A percentile compares a stretch with the other conserved stretches of the same genome.
Conservation (phyloP, 2,888 invertebrate species). For the Uloborus plumipes region DNA sequence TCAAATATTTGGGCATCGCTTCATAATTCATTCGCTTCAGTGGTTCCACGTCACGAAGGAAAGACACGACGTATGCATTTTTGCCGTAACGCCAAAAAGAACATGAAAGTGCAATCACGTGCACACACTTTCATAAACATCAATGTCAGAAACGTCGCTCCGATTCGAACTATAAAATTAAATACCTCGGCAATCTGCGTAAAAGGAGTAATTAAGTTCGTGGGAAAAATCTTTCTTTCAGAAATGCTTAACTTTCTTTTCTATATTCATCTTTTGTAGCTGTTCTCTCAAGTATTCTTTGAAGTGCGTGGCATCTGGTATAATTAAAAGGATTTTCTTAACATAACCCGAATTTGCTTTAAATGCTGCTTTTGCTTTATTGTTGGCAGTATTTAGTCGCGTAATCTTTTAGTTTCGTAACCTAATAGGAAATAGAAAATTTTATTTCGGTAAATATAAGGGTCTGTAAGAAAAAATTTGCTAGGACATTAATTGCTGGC, state of each 20-base stretch:
- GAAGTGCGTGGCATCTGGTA: background rate
- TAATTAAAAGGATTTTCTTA: slow-evolving; percentile 3
- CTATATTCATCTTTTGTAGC: slow-evolving; percentile 1
- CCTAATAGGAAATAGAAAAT: too few species aligned
- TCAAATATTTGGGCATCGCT: too few species aligned
- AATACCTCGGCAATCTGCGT: background rate
- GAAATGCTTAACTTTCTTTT: background rate
- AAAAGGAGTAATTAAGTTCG: slow-evolving; percentile 2
- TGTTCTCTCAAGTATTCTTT: background rate
- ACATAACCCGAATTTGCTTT: background rate
- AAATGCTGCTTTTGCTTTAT: slow-evolving; percentile 3
- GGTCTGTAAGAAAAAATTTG: too few species aligned
- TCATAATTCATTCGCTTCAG: too few species aligned
- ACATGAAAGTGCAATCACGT: slow-evolving; percentile 3
- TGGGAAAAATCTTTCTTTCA: slow-evolving; percentile 5
- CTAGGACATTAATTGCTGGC: too few species aligned
- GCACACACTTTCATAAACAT: background rate
- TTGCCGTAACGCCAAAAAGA: background rate
- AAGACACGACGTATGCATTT: background rate
- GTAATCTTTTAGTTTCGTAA: too few species aligned
- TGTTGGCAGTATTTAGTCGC: background rate
- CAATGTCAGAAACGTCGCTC: background rate
- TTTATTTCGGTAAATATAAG: too few species aligned
- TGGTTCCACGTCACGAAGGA: too few species aligned
- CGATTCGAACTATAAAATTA: background rate